Conservation (phyloP, 2,797 vertebrate genomes). For the Pipistrellus pygmaeus region DNA sequence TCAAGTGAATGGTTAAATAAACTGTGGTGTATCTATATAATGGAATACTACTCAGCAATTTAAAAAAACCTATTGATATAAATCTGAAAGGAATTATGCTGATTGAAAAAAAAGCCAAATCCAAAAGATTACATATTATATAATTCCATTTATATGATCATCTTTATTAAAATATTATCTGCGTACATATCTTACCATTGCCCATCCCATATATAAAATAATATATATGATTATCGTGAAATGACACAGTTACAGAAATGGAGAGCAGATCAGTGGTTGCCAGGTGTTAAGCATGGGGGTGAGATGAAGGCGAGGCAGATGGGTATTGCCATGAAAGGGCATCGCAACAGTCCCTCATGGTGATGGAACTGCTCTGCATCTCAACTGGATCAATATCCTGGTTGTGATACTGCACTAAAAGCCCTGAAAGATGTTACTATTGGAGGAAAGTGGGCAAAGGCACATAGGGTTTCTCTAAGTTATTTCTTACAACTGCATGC, state of each 20-base stretch:
- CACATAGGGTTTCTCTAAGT: not conserved
- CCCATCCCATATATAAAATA: too few species aligned
- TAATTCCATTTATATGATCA: slow-evolving; percentile 38
- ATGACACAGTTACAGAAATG: slow-evolving; percentile 39
- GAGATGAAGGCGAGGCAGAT: not conserved
- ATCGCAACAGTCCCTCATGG: too few species aligned
- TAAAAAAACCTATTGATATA: not conserved
- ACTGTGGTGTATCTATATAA: not conserved
- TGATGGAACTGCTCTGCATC: not conserved
- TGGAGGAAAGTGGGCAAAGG: not conserved
- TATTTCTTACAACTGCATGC: not conserved
- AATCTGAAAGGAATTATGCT: slow-evolving; percentile 36
- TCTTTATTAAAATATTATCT: too few species aligned
- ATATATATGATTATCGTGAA: not conserved
- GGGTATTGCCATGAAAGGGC: not conserved
- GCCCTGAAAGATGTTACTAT: not conserved
- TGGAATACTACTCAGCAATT: not conserved
- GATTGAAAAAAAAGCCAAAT: not conserved
- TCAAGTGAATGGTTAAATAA: not conserved
- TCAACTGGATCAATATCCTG: not conserved
- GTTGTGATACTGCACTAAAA: not conserved
- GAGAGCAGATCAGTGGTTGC: not conserved
- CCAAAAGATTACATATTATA: not conserved
- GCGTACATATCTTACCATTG: too few species aligned
- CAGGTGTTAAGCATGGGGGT: not conserved